phyloP scores from a whole-genome alignment of 2,113 vertebrate species.

The Aepyceros melampus region DNA sequence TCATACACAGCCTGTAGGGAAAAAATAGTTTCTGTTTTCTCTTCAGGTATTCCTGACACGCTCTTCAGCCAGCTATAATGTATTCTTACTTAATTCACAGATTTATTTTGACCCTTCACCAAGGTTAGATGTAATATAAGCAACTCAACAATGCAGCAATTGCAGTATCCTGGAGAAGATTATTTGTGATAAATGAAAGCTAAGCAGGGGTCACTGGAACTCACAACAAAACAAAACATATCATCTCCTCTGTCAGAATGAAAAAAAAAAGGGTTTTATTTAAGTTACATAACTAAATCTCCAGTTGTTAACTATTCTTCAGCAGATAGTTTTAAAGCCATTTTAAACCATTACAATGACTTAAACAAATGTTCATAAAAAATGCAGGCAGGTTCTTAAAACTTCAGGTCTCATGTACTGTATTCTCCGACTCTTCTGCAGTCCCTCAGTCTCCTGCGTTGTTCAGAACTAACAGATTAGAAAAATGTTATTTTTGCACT shows the following conservation, averaged over 20 bases:
- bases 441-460: background rate
- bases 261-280: slow-evolving; percentile 5
- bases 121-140: slow-evolving; percentile 66
- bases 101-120: slow-evolving; percentile 59
- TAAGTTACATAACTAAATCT: slow-evolving; percentile 37
- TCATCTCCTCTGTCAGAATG: slow-evolving; percentile 44
- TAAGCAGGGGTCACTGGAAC: slow-evolving; percentile 51
- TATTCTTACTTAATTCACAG: slow-evolving; percentile 65
- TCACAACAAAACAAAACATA: slow-evolving; percentile 54
- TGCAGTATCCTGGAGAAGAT: slow-evolving; percentile 24
- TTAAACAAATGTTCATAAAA: slow-evolving; percentile 23
- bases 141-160: slow-evolving; percentile 49
- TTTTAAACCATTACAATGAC: background rate
- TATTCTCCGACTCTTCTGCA: background rate
- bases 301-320: background rate
- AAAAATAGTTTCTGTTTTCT: background rate
- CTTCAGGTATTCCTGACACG: slow-evolving; percentile 17
- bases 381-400: slow-evolving; percentile 11
- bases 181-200: slow-evolving; percentile 63
- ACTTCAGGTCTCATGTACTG: background rate
- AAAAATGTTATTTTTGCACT: slow-evolving; percentile 35
- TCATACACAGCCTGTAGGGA: background rate
- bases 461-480: slow-evolving; percentile 21
- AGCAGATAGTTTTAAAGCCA: slow-evolving; percentile 1
- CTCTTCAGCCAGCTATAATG: slow-evolving; percentile 39